Percentiles rank a stretch among this genome's conserved stretches.
These are phyloP conservation scores for Enteromius unitaeniatus DNA, from an alignment of 2,797 vertebrate genomes.

Conservation along the genomic window DNA sequence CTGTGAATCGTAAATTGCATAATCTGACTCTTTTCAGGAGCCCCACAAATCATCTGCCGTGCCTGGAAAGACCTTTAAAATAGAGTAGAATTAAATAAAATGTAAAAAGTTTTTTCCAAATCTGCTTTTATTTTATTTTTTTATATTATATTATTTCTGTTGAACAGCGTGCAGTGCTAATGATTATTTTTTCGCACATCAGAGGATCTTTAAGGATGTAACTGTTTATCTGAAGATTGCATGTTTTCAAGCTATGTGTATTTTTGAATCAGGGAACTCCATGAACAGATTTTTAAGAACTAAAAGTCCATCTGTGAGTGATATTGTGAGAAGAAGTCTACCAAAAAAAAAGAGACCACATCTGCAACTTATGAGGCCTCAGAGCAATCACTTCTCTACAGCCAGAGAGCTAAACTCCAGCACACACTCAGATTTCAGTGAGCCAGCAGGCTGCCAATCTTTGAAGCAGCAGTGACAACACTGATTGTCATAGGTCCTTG, in stretches of 20 bases:
- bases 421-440: conserved; percentile 28
- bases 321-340: conserved; percentile 17
- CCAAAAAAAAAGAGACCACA: conserved; percentile 5
- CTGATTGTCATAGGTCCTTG: conserved; percentile 2
- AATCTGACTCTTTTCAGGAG: not conserved
- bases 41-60: not conserved
- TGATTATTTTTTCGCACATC: not conserved
- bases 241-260: not conserved
- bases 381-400: conserved; percentile 14
- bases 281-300: not conserved
- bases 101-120: too few relatives aligned
- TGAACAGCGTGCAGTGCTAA: not conserved
- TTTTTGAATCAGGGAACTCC: not conserved
- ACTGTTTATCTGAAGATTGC: not conserved
- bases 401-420: not conserved
- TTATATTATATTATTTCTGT: not conserved
- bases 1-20: not conserved
- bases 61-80: not conserved
- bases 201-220: not conserved
- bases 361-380: conserved; percentile 31
- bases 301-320: conserved; percentile 31
- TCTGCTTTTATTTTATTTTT: not conserved
- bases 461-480: conserved; percentile 1
- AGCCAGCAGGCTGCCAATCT: not conserved
- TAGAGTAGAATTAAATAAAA: not conserved